phyloP scores from a whole-genome alignment of 2,888 invertebrate genomes.

The Tenthredo notha region DNA sequence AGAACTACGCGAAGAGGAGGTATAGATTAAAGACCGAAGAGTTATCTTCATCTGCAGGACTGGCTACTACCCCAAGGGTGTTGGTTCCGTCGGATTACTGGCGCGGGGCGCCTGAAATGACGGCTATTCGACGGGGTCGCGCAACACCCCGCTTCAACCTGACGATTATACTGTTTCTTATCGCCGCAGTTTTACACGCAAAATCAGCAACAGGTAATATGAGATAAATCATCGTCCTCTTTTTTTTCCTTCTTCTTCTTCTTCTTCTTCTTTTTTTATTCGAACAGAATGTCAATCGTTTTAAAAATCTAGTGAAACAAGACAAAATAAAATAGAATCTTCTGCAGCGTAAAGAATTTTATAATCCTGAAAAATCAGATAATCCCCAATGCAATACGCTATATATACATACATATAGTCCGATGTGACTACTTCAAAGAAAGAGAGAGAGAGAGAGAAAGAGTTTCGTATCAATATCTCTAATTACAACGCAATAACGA shows the following conservation, averaged over 20 bases:
- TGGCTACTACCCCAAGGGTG: slow-evolving; percentile 59
- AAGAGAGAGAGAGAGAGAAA: background rate
- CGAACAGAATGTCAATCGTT: background rate
- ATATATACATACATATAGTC: too few species aligned
- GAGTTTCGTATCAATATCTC: background rate
- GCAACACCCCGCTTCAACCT: slow-evolving; percentile 69
- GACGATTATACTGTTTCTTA: slow-evolving; percentile 69
- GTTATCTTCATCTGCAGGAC: slow-evolving; percentile 52
- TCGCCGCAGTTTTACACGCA: slow-evolving; percentile 69
- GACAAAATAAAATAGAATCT: too few species aligned
- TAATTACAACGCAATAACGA: background rate
- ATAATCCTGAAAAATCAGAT: too few species aligned
- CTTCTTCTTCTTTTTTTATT: background rate
- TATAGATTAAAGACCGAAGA: slow-evolving; percentile 60
- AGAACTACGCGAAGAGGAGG: slow-evolving; percentile 57
- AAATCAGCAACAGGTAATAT: slow-evolving; percentile 69
- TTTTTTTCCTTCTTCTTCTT: too few species aligned
- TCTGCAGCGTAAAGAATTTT: too few species aligned
- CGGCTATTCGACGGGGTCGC: slow-evolving; percentile 74
- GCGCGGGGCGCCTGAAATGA: slow-evolving; percentile 75
- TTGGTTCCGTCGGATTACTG: slow-evolving; percentile 65
- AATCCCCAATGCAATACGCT: too few species aligned
- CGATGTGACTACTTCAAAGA: too few species aligned
- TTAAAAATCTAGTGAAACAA: too few species aligned
- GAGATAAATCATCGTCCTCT: background rate